These are phyloP conservation scores for Rhipidura dahli DNA, from an alignment of 2,113 vertebrate species.

Conservation along the genomic window DNA sequence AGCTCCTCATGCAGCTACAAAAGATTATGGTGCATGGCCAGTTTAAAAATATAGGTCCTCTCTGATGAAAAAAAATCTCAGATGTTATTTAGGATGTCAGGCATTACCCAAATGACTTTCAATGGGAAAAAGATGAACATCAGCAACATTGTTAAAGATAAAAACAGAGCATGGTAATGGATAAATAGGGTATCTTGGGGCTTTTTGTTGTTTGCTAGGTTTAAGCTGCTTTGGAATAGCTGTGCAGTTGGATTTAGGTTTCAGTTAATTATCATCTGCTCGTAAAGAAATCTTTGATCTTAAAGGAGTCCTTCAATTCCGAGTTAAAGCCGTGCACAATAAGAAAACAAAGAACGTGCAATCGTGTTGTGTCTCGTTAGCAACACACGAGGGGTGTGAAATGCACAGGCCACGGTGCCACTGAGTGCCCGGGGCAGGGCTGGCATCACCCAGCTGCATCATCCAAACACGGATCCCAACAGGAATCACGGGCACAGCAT, in stretches of 20 bases:
- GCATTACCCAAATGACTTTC: background rate
- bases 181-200: background rate
- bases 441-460: background rate
- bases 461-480: fast-evolving
- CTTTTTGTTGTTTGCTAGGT: background rate
- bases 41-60: background rate
- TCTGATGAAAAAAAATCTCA: background rate
- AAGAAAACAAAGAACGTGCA: background rate
- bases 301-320: background rate
- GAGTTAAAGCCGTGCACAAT: background rate
- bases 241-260: background rate
- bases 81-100: background rate
- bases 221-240: background rate
- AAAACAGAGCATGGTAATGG: background rate
- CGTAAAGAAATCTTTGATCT: background rate
- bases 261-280: slow-evolving; percentile 4
- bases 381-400: background rate
- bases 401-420: background rate
- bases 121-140: background rate
- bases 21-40: background rate
- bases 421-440: background rate
- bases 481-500: fast-evolving
- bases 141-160: background rate
- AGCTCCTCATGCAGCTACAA: background rate
- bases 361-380: background rate